Evolutionary conservation across 1,140 invertebrate species (phyloP), one percentile per base, ranked within the genome.

Genomic region (Lutraria rhynchaena): DNA sequence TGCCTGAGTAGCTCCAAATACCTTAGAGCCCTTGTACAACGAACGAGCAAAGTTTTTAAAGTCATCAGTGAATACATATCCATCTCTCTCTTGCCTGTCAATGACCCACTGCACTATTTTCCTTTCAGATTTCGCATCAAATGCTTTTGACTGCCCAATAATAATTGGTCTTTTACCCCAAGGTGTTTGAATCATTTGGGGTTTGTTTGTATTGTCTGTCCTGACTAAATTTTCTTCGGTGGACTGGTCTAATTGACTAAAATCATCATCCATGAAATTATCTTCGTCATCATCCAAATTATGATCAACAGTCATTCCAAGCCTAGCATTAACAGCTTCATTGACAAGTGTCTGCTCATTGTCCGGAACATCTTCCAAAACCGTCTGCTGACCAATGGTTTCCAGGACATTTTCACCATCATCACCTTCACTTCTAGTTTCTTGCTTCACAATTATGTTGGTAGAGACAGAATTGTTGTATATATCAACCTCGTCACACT

Each of bases 11-110:
- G 76, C 76, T 17, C 76, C 76, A 60, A 80, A 80, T 55, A 61
- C 60, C 49, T 80, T 80, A 11, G 63, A 69, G 44, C 76, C 76
- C 33, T 46, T 69, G 60, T 80, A 80, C 19, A 80, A 35, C 69
- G 76, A 57, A 33, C 65, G 33, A 37, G 76, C 76, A 69, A 44
- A 80, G 27, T 80, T 61, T 70, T 80, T 80, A 60, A 80, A 80
- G 22, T 80, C 76, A 80, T 80, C 76, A n/a, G 76, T 80, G 41
- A 80, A 80, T 53, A 80, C 76, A 80, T 80, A 80, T 24, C 76
- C 76, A 46, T 80, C 76, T 58, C 76, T 80, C 9, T 27, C 63
- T 35, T 80, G 63, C 5, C 65, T 7, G 31, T 80, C 76, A 27
- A 80, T 24, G 24, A 80, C 76, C 76, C 76, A 80, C 19, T 80